Conservation (phyloP, 2,113 vertebrate genomes). For the Equus przewalskii region DNA sequence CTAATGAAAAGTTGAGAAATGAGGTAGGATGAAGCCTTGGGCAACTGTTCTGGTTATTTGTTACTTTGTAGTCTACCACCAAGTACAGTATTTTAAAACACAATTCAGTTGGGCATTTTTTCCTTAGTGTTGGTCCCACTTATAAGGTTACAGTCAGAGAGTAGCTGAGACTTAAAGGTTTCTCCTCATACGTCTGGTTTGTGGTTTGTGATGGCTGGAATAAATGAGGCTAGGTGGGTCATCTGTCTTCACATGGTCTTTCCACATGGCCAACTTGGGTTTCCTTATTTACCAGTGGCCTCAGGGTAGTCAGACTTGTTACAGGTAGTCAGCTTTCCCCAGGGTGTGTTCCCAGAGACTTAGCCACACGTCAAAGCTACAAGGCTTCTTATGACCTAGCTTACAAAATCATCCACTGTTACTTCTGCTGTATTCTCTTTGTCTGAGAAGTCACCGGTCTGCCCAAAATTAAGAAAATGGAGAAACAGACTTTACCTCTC, state of each 20-base stretch:
- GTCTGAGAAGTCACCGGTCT: neutral
- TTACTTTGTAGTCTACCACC: neutral
- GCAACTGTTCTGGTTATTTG: neutral
- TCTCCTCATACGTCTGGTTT: neutral
- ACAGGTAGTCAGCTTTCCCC: neutral
- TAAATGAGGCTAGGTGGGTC: neutral
- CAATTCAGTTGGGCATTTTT: neutral
- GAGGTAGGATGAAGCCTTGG: neutral
- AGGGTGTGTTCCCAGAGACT: neutral
- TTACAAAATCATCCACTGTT: neutral
- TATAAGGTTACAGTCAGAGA: neutral
- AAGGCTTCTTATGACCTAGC: neutral
- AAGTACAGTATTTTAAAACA: constrained; percentile 2
- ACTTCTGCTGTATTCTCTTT: neutral
- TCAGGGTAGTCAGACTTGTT: neutral
- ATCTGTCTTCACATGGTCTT: neutral
- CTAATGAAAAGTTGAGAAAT: neutral
- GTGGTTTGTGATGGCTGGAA: neutral
- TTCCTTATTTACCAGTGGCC: neutral
- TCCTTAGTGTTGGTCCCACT: neutral
- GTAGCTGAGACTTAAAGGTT: neutral
- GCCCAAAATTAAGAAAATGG: neutral
- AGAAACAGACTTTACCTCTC: neutral
- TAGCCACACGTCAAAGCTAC: neutral
- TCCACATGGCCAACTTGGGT: neutral